Evolutionary conservation across 2,797 vertebrate genomes (phyloP).

Genomic region (Pseudochromis fuscus): DNA sequence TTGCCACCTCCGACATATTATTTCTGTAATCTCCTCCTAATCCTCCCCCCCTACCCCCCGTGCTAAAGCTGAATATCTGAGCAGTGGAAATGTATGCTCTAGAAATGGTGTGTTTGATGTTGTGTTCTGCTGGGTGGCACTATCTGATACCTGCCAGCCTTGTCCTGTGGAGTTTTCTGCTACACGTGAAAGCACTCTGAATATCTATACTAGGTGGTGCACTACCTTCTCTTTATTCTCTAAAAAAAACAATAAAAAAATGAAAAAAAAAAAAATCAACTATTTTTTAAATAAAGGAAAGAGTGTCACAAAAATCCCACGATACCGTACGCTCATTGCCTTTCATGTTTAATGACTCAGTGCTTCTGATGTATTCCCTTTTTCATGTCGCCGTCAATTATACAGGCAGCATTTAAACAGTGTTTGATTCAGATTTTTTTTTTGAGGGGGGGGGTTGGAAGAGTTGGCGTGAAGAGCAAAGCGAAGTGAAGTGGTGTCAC

Average conservation of each 20-base stretch:
- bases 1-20: conserved; percentile 66
- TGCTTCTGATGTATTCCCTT: conserved; percentile 58
- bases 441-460: not conserved
- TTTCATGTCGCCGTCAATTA: conserved; percentile 58
- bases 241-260: no score
- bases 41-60: conserved; percentile 44
- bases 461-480: conserved; percentile 48
- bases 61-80: conserved; percentile 72
- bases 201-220: conserved; percentile 82
- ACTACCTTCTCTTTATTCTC: conserved; percentile 79
- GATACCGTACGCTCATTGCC: conserved; percentile 67
- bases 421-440: conserved; percentile 50
- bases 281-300: conserved; percentile 89
- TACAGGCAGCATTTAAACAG: conserved; percentile 44
- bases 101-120: conserved; percentile 82
- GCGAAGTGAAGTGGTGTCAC: conserved; percentile 39
- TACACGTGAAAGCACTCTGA: conserved; percentile 84
- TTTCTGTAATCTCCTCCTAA: conserved; percentile 79
- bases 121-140: conserved; percentile 77
- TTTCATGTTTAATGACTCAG: conserved; percentile 76
- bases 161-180: conserved; percentile 83
- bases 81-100: conserved; percentile 76
- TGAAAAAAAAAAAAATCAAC: no score
- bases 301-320: conserved; percentile 80
- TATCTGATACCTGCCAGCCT: conserved; percentile 77